phyloP scores from a whole-genome alignment of 2,113 vertebrate genomes.

The Clarias magur region DNA sequence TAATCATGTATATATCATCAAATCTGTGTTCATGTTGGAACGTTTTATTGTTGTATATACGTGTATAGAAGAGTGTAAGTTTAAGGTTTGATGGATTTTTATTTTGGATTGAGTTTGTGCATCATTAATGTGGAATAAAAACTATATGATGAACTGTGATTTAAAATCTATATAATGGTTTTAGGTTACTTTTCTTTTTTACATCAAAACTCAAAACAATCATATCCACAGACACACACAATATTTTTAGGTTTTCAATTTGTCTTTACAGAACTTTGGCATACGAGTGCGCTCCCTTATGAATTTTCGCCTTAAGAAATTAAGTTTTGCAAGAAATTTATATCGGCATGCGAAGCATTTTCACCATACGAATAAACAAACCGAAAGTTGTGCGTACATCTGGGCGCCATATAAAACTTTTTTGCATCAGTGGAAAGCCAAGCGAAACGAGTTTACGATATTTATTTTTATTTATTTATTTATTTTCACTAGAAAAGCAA shows the following conservation, averaged over 20 bases:
- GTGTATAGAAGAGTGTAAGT: slow-evolving; percentile 65
- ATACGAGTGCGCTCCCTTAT: too few species aligned
- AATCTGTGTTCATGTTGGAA: slow-evolving; percentile 26
- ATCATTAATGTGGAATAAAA: slow-evolving; percentile 42
- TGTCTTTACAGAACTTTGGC: not conserved
- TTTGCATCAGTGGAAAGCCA: too few species aligned
- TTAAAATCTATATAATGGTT: not conserved
- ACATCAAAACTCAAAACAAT: not conserved
- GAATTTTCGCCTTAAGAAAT: too few species aligned
- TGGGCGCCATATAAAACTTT: too few species aligned
- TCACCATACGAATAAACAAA: too few species aligned
- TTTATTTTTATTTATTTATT: too few species aligned
- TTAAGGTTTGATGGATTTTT: slow-evolving; percentile 48
- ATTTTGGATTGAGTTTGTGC: not conserved
- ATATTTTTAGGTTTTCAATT: not conserved
- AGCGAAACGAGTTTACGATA: too few species aligned
- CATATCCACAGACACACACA: not conserved
- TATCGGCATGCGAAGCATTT: too few species aligned
- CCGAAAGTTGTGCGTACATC: too few species aligned
- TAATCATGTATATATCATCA: slow-evolving; percentile 53
- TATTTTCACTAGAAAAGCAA: too few species aligned
- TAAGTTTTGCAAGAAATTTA: too few species aligned
- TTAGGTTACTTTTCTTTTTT: too few species aligned
- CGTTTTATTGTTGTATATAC: slow-evolving; percentile 69
- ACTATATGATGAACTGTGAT: not conserved